These are phyloP conservation scores for Bufotes viridis DNA, from an alignment of 2,797 vertebrate species.

Conservation along the genomic window DNA sequence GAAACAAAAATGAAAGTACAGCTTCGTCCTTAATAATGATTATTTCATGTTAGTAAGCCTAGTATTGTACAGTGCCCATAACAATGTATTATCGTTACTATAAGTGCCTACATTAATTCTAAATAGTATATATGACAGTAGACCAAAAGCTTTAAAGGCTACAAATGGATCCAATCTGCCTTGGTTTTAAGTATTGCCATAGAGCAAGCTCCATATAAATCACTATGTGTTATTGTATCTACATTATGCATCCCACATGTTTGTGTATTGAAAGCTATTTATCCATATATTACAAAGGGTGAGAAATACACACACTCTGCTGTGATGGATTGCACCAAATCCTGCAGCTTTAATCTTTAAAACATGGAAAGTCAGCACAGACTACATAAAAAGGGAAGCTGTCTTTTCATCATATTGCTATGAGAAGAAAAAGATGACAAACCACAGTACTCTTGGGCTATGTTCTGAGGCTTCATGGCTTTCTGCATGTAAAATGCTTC, in stretches of 20 bases:
- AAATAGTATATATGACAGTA: constrained; percentile 31
- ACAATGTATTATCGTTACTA: constrained; percentile 17
- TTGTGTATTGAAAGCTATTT: constrained; percentile 57
- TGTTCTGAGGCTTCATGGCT: background rate
- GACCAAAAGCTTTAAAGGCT: constrained; percentile 35
- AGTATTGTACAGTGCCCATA: background rate
- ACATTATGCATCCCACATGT: constrained; percentile 59
- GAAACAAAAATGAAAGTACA: background rate
- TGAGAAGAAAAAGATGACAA: background rate
- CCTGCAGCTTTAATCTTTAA: constrained; percentile 46
- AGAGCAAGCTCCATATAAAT: constrained; percentile 45
- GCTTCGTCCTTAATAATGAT: background rate
- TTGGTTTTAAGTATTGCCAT: constrained; percentile 57
- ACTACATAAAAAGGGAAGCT: constrained; percentile 7
- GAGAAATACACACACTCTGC: constrained; percentile 44
- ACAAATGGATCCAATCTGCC: constrained; percentile 57
- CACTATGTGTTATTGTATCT: constrained; percentile 32
- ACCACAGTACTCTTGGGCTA: background rate
- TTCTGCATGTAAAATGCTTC: background rate
- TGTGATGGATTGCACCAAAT: constrained; percentile 48
- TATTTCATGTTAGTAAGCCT: background rate
- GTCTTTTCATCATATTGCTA: background rate
- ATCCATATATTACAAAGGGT: constrained; percentile 51
- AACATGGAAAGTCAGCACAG: constrained; percentile 19
- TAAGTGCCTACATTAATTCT: constrained; percentile 15